Evolutionary conservation across 2,888 invertebrate genomes (phyloP), one percentile per base, ranked within the genome.

Genomic region (Sipha maydis): DNA sequence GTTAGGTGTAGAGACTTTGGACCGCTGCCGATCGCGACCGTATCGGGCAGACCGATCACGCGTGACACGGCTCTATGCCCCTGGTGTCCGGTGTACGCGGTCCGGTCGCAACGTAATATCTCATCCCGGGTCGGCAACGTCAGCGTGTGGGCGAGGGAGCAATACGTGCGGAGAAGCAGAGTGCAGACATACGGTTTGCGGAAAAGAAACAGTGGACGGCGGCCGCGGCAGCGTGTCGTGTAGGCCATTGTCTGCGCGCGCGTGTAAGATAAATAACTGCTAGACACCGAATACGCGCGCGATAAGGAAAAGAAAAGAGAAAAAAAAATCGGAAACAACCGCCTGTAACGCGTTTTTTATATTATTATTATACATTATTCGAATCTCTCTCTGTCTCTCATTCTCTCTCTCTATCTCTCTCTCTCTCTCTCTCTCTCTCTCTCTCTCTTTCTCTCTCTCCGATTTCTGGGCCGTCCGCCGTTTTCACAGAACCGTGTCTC

Each of bases 311-410:
- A 67, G 38, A 77, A 77, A 41, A 77, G 17, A 17, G 76, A 34
- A 75, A 77, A 48, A 48, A 79, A 71, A 85, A 79, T 69, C 78
- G 71, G 69, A 85, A 86, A 79, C 38, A 38, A 71, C 38, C 69
- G 78, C 73, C 73, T 38, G 67, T 85, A 79, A 78, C 25, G 17
- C 31, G 48, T 73, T 28, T 73, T 78, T 21, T 31, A 31, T 78
- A 41, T 56, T 54, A 78, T 41, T 41, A 41, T 31, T 31, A 41
- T 77, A 25, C 69, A 73, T 73, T 28, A 21, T 69, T 28, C 8
- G 14, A 54, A 34, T 73, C 25, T 9, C 4, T 54, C 48, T 34
- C 31, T 73, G 34, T 25, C 71, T 54, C 31, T 1, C 61, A 21
- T 11, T 9, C 9, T 48, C 5, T 9, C 9, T 34, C 17, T 56